Evolutionary conservation across 2,888 invertebrate species (phyloP).

Genomic region (Monochamus alternatus): DNA sequence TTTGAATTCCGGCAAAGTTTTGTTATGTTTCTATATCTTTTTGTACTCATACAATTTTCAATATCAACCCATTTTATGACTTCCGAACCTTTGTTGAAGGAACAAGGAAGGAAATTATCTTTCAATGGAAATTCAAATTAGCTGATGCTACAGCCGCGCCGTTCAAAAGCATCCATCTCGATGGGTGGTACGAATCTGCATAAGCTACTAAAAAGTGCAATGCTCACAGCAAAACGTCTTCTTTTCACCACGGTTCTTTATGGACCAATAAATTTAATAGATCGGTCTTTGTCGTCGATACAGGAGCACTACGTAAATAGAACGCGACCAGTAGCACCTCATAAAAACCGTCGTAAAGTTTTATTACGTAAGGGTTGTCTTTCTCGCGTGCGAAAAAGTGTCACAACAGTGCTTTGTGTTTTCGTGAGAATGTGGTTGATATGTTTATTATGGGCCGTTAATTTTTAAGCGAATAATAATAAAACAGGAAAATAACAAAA

Average conservation of each 20-base stretch:
- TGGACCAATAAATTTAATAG: conserved; percentile 40
- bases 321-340: conserved; percentile 29
- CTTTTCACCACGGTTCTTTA: conserved; percentile 40
- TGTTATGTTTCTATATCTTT: too few species aligned
- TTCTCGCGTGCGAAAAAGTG: conserved; percentile 26
- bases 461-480: conserved; percentile 27
- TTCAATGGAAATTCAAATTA: conserved; percentile 19
- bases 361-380: conserved; percentile 39
- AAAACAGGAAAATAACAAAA: conserved; percentile 25
- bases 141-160: neutral
- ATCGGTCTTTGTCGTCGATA: conserved; percentile 37
- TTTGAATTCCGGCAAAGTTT: too few species aligned
- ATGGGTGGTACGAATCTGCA: conserved; percentile 39
- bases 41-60: too few species aligned
- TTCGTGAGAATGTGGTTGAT: conserved; percentile 34
- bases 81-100: too few species aligned
- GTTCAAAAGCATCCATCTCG: conserved; percentile 16
- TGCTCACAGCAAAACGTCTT: conserved; percentile 21
- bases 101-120: neutral
- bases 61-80: too few species aligned
- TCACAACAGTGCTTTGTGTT: conserved; percentile 40
- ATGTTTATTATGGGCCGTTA: conserved; percentile 34
- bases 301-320: conserved; percentile 32
- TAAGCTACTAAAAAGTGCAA: conserved; percentile 33
- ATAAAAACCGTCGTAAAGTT: conserved; percentile 35